Conservation (phyloP, 2,888 invertebrate genomes). For the Torymus auratus region DNA sequence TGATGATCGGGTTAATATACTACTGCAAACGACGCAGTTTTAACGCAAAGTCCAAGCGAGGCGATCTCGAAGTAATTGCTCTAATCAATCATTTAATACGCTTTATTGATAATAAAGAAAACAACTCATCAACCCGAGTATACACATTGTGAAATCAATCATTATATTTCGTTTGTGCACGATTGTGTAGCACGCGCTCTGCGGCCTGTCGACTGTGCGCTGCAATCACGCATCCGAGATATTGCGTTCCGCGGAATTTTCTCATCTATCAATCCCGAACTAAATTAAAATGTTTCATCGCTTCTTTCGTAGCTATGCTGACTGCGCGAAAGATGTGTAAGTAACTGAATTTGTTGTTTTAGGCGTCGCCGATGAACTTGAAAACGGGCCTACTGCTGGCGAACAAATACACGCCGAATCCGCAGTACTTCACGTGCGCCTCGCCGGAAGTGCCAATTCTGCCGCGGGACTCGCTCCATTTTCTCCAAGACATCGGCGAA, state of each 20-base stretch:
- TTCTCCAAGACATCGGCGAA: slow-evolving; percentile 89
- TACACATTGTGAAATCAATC: slow-evolving; percentile 29
- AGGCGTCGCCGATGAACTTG: slow-evolving; percentile 79
- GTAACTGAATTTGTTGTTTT: background rate
- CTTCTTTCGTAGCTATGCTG: too few species aligned
- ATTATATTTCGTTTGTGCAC: slow-evolving; percentile 11
- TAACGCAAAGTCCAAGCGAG: slow-evolving; percentile 67
- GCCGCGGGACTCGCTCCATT: slow-evolving; percentile 82
- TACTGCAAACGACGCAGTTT: slow-evolving; percentile 66
- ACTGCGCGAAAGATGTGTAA: too few species aligned
- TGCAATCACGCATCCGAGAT: too few species aligned
- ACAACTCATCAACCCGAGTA: background rate
- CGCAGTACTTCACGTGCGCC: slow-evolving; percentile 82
- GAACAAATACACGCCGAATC: slow-evolving; percentile 87
- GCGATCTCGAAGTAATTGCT: slow-evolving; percentile 66
- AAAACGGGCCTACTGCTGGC: slow-evolving; percentile 81
- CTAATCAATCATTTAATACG: slow-evolving; percentile 35
- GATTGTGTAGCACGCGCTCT: slow-evolving; percentile 15
- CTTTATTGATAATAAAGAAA: slow-evolving; percentile 33
- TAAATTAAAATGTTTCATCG: too few species aligned
- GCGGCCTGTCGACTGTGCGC: too few species aligned
- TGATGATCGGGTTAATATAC: slow-evolving; percentile 66
- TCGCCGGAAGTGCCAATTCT: slow-evolving; percentile 80
- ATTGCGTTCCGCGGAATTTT: too few species aligned
- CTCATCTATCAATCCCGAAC: too few species aligned